Conservation (phyloP, 2,797 vertebrate species). For the Adrianichthys oophorus region DNA sequence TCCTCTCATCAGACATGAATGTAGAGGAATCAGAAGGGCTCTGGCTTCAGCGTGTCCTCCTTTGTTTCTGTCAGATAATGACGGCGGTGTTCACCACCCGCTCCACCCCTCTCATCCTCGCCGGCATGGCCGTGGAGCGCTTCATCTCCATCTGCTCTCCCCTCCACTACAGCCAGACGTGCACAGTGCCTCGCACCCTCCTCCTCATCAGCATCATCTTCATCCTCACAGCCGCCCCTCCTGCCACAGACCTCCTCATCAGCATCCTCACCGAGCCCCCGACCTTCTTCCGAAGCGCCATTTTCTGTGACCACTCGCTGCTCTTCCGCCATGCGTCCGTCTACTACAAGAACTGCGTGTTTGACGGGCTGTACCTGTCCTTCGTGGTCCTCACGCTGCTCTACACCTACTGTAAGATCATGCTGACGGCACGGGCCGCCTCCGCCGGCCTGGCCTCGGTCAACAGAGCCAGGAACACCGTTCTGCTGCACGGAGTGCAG, state of each 20-base stretch:
- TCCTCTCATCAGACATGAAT: no score
- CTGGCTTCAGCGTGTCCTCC: no score
- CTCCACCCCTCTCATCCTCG: conserved; percentile 79
- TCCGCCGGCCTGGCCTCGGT: conserved; percentile 67
- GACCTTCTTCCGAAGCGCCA: conserved; percentile 52
- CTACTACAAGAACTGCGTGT: conserved; percentile 79
- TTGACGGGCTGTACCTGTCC: conserved; percentile 77
- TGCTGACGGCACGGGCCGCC: conserved; percentile 71
- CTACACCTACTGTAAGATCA: conserved; percentile 81
- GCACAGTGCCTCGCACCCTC: conserved; percentile 71
- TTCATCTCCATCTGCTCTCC: conserved; percentile 81
- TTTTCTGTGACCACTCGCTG: conserved; percentile 78
- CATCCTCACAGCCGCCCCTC: conserved; percentile 58
- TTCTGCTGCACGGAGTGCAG: conserved; percentile 77
- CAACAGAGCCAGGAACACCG: conserved; percentile 76
- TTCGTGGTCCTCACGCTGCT: conserved; percentile 75
- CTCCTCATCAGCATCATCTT: conserved; percentile 65
- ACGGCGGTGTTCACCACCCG: conserved; percentile 75
- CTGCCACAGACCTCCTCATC: conserved; percentile 76
- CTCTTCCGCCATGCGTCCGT: conserved; percentile 73
- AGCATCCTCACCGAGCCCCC: conserved; percentile 59
- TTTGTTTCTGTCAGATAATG: conserved; percentile 60
- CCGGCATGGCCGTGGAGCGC: conserved; percentile 80
- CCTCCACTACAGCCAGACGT: conserved; percentile 72
- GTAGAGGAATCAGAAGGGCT: no score